Evolutionary conservation across 2,888 invertebrate genomes (phyloP), one percentile per base, ranked within the genome.

Genomic region (Drosophila fulvimacula): DNA sequence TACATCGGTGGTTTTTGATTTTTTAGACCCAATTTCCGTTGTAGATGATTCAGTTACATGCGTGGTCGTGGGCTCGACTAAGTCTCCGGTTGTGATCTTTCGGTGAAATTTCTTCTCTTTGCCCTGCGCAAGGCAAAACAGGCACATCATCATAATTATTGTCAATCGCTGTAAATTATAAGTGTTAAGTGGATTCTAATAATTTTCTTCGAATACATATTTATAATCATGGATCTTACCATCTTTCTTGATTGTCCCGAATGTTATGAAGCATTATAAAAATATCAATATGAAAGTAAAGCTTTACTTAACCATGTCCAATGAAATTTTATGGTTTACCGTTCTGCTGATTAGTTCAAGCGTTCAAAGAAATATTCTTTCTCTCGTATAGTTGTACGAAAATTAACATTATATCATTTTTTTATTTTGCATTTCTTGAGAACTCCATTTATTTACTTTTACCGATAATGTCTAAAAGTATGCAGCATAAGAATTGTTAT

Each of bases 391-490:
- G 4, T 6, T 46, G 3, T 15, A 24, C 0, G n/a, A 27, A 21
- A 46, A n/a, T n/a, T n/a, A n/a, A n/a, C n/a, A n/a, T n/a, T n/a
- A n/a, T n/a, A n/a, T n/a, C n/a, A n/a, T n/a, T n/a, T n/a, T n/a
- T n/a, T n/a, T n/a, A n/a, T n/a, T n/a, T n/a, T n/a, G n/a, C n/a
- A n/a, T n/a, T n/a, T n/a, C n/a, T n/a, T 38, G n/a, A 1, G 7
- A 39, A 3, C 10, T 41, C 19, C 5, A 11, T 1, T 10, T 27
- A 13, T 17, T 13, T 1, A 7, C 10, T n/a, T 17, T 17, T 24
- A 27, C n/a, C 24, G 30, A 19, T 2, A 3, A 9, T 9, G 42
- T 44, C 56, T n/a, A 11, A 73, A 59, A 65, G 73, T 60, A 72
- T 65, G 65, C 71, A 52, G 0, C 32, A 32, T 7, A 21, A 10